These are phyloP conservation scores for Aspiorhynchus laticeps DNA, from an alignment of 2,113 vertebrate species.

Conservation along the genomic window DNA sequence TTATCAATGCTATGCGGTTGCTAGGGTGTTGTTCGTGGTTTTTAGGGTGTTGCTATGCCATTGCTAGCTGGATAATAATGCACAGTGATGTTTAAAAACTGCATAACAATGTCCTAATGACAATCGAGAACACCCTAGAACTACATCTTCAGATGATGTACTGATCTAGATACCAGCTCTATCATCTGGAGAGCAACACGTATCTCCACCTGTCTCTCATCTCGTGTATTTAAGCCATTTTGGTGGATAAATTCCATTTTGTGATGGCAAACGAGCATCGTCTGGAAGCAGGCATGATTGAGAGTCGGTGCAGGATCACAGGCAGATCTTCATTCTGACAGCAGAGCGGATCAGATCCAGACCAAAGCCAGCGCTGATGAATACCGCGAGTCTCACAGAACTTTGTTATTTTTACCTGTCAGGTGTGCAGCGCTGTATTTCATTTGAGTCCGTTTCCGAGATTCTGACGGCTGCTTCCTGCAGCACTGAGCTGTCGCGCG, in stretches of 20 bases:
- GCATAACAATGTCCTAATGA: neutral
- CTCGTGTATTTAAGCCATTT: neutral
- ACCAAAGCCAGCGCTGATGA: neutral
- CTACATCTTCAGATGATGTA: neutral
- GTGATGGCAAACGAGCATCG: neutral
- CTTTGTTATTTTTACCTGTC: slow-evolving; percentile 30
- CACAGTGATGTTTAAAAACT: neutral
- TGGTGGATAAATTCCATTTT: neutral
- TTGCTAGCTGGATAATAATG: neutral
- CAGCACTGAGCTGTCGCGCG: no score
- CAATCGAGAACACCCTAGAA: neutral
- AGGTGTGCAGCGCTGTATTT: slow-evolving; percentile 1
- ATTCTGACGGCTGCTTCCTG: slow-evolving; percentile 28
- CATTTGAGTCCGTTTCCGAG: slow-evolving; percentile 1
- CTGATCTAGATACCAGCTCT: neutral
- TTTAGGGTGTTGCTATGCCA: neutral
- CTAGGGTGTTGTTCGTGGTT: neutral
- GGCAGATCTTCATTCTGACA: slow-evolving; percentile 3
- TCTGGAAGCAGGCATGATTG: neutral
- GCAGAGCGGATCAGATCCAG: slow-evolving; percentile 19
- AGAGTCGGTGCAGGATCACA: neutral
- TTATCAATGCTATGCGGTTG: neutral
- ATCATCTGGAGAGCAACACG: neutral
- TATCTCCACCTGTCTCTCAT: neutral
- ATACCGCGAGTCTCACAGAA: neutral